phyloP scores from a whole-genome alignment of 2,888 invertebrate species.

The Conomelus anceps region DNA sequence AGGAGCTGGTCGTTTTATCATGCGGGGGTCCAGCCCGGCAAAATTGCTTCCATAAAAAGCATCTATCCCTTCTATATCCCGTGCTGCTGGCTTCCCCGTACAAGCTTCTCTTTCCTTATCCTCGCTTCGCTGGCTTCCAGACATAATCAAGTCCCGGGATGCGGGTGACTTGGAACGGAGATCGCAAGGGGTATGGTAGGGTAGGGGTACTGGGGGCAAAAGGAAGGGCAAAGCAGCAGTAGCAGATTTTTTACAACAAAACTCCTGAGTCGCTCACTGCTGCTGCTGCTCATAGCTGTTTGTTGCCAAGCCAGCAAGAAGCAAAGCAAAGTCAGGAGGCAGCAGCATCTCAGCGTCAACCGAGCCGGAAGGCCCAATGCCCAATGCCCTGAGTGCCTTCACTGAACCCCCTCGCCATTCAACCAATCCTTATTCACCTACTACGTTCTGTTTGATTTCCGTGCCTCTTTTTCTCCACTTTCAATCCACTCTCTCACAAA shows the following conservation, averaged over 20 bases:
- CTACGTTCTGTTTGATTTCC: background rate
- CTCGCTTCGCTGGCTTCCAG: constrained; percentile 9
- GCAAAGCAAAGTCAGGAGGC: background rate
- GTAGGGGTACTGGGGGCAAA: background rate
- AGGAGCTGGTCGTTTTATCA: background rate
- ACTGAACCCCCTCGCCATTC: background rate
- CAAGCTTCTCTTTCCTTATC: constrained; percentile 8
- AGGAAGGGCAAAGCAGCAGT: background rate
- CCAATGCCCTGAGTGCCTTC: background rate
- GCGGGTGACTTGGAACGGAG: background rate
- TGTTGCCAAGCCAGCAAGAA: background rate
- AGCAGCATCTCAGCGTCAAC: background rate
- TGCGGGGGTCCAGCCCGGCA: constrained; percentile 6
- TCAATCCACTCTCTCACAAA: background rate
- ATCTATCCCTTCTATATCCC: constrained; percentile 5
- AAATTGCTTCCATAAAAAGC: constrained; percentile 14
- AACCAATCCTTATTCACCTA: background rate
- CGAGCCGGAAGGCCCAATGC: background rate
- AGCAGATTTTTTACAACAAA: background rate
- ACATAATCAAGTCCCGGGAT: constrained; percentile 10
- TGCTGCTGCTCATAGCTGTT: background rate
- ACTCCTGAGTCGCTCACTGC: background rate
- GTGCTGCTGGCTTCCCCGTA: background rate
- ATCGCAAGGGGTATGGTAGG: background rate
- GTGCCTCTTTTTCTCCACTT: background rate